Conservation (phyloP, 2,888 invertebrate species). For the Agriopis leucophaearia region DNA sequence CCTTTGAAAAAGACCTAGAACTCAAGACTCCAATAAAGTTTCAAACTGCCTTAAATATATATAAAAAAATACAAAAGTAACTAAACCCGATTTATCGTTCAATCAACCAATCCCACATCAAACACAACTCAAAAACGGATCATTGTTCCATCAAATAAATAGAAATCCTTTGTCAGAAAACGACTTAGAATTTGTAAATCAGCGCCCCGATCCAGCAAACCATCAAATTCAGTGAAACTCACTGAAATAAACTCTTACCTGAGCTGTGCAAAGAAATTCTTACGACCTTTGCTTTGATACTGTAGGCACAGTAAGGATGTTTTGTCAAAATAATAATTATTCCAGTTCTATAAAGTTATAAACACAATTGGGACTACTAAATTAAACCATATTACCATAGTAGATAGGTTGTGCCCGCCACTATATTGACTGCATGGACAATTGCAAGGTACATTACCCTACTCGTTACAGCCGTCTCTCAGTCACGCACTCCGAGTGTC, state of each 20-base stretch:
- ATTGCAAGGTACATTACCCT: no score
- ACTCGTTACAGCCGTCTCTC: no score
- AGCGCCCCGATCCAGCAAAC: conserved; percentile 26
- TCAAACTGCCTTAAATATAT: background rate
- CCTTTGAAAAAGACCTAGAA: no score
- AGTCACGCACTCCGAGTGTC: no score
- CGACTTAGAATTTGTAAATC: conserved; percentile 33
- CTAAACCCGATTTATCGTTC: conserved; percentile 10
- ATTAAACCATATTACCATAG: no score
- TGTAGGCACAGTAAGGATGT: conserved; percentile 15
- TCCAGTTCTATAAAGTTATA: no score
- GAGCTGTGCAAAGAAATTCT: conserved; percentile 21
- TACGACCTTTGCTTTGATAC: conserved; percentile 7
- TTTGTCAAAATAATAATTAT: background rate
- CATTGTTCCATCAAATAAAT: conserved; percentile 33
- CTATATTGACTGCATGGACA: no score
- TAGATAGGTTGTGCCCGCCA: no score
- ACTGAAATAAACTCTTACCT: conserved; percentile 25
- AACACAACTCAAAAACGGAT: conserved; percentile 22
- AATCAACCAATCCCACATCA: conserved; percentile 31
- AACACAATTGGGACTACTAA: no score
- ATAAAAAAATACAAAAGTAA: background rate
- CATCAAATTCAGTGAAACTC: conserved; percentile 25
- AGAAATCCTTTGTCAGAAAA: conserved; percentile 26
- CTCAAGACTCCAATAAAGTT: background rate